phyloP scores from a whole-genome alignment of 2,888 invertebrate species.

The Lochmaea crataegi region DNA sequence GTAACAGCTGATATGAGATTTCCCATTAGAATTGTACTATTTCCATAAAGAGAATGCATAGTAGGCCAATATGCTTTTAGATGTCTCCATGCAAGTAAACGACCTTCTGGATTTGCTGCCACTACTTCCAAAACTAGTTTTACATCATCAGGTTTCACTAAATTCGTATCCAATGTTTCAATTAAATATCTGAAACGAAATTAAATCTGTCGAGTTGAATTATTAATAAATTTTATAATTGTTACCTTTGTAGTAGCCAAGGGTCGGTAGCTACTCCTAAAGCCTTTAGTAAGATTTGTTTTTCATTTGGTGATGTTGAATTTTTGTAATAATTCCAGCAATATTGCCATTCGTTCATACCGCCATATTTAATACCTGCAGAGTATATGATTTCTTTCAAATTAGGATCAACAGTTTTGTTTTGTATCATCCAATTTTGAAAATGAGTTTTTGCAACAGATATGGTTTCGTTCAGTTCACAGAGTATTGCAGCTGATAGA shows the following conservation, averaged over 20 bases:
- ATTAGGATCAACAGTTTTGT: constrained; percentile 77
- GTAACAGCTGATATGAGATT: constrained; percentile 74
- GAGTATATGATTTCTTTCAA: constrained; percentile 78
- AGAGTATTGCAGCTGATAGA: constrained; percentile 77
- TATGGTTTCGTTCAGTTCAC: constrained; percentile 77
- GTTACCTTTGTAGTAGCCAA: constrained; percentile 82
- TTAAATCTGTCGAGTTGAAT: neutral
- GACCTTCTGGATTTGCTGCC: constrained; percentile 78
- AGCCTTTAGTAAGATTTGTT: constrained; percentile 76
- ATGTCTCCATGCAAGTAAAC: constrained; percentile 79
- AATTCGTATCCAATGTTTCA: constrained; percentile 76
- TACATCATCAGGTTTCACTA: constrained; percentile 78
- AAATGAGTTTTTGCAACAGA: constrained; percentile 77
- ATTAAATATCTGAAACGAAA: constrained; percentile 74
- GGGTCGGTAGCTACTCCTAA: constrained; percentile 79
- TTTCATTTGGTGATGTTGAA: constrained; percentile 77
- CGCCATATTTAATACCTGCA: constrained; percentile 77
- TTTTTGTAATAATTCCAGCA: constrained; percentile 79
- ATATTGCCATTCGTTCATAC: constrained; percentile 79
- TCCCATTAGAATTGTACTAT: constrained; percentile 73
- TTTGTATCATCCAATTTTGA: constrained; percentile 76
- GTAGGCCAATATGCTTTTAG: constrained; percentile 77
- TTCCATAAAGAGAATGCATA: constrained; percentile 73
- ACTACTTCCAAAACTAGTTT: constrained; percentile 78
- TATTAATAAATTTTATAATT: no score